Base-by-base conservation (phyloP, 2,113 vertebrate genomes). In the Lasiurus cinereus region DNA sequence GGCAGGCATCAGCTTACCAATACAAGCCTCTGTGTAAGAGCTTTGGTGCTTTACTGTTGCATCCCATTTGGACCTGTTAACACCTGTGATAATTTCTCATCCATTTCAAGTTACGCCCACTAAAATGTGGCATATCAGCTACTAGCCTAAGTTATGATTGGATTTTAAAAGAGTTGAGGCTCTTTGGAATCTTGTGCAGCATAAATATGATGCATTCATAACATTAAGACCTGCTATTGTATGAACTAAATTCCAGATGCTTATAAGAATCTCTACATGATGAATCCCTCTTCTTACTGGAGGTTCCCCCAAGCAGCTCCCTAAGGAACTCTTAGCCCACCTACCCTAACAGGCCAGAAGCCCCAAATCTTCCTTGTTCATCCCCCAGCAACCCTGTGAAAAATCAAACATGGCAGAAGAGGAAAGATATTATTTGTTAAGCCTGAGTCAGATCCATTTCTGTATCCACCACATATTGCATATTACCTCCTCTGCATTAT, bases 41-140 rank as follows among this genome's bases (percentile, higher is more conserved):
- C 39, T 50, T 66, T 59, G 46, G 66, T 72, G 27, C 89, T 91
- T 84, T 87, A 69, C 56, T 76, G 19, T 22, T 39, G 15, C 27
- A 56, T 15, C 16, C 1, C 76, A 70, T 70, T 93, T 95, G 66
- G 86, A 96, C 92, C 66, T 72, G 9, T 82, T 95, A 94, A 94
- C 74, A 94, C 64, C 79, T 93, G 83, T 83, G 88, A 93, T 96
- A 59, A 96, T 96, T 93, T 95, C 93, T 96, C 94, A 94, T 96
- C 85, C 90, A 93, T 95, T 96, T 95, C 83, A 85, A 91, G 73
- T 95, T 93, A 94, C 43, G 56, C 31, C 64, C 59, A 69, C 56
- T 79, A 90, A 93, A 95, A 93, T 87, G n/a, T 88, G 43, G 79
- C 78, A 12, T 88, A 46, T 93, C 59, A 82, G 22, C 80, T 69